A percentile compares a stretch with the other conserved stretches of the same genome.
Evolutionary conservation across 2,888 invertebrate genomes (phyloP).

Genomic region (Drosophila flavopinicola): DNA sequence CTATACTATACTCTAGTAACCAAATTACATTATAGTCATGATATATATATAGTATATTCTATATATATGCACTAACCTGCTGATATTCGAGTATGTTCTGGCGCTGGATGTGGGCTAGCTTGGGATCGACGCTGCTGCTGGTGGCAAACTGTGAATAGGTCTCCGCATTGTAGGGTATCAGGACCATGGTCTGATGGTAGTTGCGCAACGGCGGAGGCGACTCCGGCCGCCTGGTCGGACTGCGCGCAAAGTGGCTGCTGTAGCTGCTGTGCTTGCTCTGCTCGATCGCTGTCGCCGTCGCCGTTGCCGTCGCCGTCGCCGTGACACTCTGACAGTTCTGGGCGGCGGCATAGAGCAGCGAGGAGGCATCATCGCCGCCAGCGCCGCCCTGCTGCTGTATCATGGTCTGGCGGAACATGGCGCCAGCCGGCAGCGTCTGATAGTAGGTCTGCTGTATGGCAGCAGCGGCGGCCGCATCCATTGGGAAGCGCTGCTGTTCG

Average conservation of each 20-base stretch:
- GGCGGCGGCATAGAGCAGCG: slow-evolving; percentile 79
- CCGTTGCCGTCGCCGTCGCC: slow-evolving; percentile 39
- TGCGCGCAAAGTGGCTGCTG: slow-evolving; percentile 84
- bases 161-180: slow-evolving; percentile 88
- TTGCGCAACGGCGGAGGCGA: slow-evolving; percentile 89
- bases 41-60: not conserved
- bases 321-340: slow-evolving; percentile 83
- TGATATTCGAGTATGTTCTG: slow-evolving; percentile 84
- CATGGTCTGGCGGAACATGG: slow-evolving; percentile 83
- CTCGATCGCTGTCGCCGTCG: slow-evolving; percentile 70
- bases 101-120: slow-evolving; percentile 82
- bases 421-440: slow-evolving; percentile 82
- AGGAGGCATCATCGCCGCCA: slow-evolving; percentile 79
- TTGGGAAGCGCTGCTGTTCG: slow-evolving; percentile 80
- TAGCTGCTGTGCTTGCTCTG: slow-evolving; percentile 79
- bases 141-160: slow-evolving; percentile 84
- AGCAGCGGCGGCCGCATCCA: slow-evolving; percentile 74
- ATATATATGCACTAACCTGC: slow-evolving; percentile 76
- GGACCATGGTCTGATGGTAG: slow-evolving; percentile 89
- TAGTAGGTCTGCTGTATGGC: slow-evolving; percentile 82
- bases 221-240: slow-evolving; percentile 86
- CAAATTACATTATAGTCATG: too few species aligned
- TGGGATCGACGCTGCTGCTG: slow-evolving; percentile 81
- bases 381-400: slow-evolving; percentile 81
- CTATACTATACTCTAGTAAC: too few species aligned